These are phyloP conservation scores for Papilio aristodemus DNA, from an alignment of 1,140 invertebrate genomes.

Conservation along the genomic window DNA sequence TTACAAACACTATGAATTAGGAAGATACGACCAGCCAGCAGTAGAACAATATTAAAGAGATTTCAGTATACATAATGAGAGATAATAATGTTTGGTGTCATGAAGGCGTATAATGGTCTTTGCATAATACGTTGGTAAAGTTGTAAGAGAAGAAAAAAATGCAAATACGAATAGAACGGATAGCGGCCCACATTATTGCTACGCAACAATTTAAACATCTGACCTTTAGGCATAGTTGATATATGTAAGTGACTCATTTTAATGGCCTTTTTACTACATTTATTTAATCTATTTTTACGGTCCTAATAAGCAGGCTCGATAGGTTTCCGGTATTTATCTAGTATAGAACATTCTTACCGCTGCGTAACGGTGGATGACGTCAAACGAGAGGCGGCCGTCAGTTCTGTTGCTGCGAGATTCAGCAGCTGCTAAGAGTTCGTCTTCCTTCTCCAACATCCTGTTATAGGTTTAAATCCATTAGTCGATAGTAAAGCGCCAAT, in stretches of 20 bases:
- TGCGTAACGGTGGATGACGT: slow-evolving; percentile 39
- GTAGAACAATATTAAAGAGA: no score
- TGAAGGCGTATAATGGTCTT: no score
- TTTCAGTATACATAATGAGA: no score
- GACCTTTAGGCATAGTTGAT: background rate
- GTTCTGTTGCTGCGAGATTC: slow-evolving; percentile 1
- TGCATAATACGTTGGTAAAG: no score
- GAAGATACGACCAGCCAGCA: no score
- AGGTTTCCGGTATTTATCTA: background rate
- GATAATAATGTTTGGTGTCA: no score
- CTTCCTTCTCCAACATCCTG: slow-evolving; percentile 38
- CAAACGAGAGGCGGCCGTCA: slow-evolving; percentile 27
- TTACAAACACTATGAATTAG: no score
- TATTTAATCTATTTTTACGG: background rate
- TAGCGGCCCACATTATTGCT: no score
- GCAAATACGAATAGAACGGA: no score
- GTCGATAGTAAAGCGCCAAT: background rate
- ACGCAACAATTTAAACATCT: no score
- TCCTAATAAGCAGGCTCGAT: background rate
- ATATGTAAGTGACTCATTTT: background rate
- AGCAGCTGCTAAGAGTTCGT: slow-evolving; percentile 34
- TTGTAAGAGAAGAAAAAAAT: no score
- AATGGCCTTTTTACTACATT: background rate
- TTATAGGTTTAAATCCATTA: background rate
- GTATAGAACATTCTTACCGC: slow-evolving; percentile 34